A percentile compares a stretch with the other conserved stretches of the same genome.
phyloP scores from a whole-genome alignment of 2,888 invertebrate genomes.

The Machimus atricapillus region DNA sequence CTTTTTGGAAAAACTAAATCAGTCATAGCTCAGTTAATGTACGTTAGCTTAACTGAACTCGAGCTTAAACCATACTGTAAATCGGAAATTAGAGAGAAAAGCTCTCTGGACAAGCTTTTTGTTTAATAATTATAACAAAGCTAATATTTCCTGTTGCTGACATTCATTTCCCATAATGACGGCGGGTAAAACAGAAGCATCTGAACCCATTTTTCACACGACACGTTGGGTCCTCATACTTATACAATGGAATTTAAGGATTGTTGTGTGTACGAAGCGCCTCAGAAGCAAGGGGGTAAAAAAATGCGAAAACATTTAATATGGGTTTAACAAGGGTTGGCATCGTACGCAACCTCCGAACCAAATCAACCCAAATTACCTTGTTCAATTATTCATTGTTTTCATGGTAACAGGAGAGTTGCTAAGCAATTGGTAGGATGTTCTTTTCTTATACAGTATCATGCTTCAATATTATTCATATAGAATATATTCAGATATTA shows the following conservation, averaged over 20 bases:
- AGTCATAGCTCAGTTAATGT: too few relatives aligned
- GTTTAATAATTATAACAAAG: neutral
- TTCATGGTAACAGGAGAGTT: conserved; percentile 46
- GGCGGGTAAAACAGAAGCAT: neutral
- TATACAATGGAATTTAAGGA: neutral
- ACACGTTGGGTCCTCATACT: neutral
- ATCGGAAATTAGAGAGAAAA: neutral
- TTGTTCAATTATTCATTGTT: conserved; percentile 39
- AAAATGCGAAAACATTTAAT: neutral
- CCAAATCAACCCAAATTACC: neutral
- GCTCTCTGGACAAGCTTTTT: neutral
- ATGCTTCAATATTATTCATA: neutral
- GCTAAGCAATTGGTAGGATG: conserved; percentile 40
- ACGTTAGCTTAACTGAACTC: too few relatives aligned
- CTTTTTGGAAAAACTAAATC: too few relatives aligned
- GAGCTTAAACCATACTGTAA: too few relatives aligned
- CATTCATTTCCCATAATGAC: neutral
- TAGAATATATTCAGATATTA: neutral
- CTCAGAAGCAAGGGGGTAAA: neutral
- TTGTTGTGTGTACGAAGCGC: neutral
- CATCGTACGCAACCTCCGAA: neutral
- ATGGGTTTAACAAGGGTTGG: neutral
- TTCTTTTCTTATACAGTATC: neutral
- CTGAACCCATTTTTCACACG: neutral
- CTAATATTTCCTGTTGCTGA: conserved; percentile 13